Evolutionary conservation across 2,888 invertebrate species (phyloP).

Genomic region (Stenoptilia bipunctidactyla): DNA sequence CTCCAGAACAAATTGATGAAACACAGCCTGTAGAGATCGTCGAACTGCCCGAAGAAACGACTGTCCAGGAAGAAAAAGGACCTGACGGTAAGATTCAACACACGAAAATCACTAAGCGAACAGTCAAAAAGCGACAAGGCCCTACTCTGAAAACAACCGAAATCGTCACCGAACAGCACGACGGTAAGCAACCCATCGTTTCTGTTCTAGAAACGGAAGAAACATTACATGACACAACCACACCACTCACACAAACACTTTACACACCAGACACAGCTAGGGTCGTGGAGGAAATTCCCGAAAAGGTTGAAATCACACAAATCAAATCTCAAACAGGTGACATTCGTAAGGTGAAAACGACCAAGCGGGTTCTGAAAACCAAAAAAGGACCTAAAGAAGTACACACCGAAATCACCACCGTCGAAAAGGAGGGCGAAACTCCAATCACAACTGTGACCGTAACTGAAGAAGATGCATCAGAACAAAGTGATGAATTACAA

Average conservation of each 20-base stretch:
- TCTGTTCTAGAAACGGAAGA: background rate
- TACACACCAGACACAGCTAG: background rate
- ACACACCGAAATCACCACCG: background rate
- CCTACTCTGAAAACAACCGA: background rate
- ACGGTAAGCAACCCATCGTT: background rate
- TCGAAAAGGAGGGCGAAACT: background rate
- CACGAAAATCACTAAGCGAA: background rate
- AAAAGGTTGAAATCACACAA: background rate
- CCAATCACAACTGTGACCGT: background rate
- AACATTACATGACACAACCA: background rate
- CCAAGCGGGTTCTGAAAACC: no score
- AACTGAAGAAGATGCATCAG: background rate
- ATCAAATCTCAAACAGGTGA: background rate
- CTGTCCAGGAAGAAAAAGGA: background rate
- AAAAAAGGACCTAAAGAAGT: no score
- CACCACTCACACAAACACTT: background rate
- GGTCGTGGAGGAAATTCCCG: background rate
- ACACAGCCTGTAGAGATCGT: constrained; percentile 14
- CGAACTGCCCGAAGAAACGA: constrained; percentile 7
- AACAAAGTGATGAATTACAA: background rate
- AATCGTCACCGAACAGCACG: background rate
- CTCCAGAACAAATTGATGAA: constrained; percentile 4
- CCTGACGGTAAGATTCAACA: background rate
- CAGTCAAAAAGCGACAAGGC: background rate
- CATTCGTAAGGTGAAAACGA: background rate